A percentile compares a stretch with the other conserved stretches of the same genome.
Evolutionary conservation across 2,113 vertebrate genomes (phyloP).

Genomic region (Labeo rohita): DNA sequence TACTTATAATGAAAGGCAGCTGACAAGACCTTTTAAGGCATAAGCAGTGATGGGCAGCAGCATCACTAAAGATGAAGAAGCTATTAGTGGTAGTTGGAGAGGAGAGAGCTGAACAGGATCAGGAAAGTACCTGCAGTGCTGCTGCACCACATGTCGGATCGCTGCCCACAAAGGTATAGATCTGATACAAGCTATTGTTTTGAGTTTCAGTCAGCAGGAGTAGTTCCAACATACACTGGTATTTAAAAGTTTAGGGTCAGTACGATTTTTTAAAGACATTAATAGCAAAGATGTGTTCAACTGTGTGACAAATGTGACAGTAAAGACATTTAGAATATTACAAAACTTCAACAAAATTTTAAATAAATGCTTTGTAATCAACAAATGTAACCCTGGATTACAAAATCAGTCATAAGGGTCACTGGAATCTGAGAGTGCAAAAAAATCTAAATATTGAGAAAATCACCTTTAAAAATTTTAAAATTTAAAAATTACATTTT

Average conservation of each 20-base stretch:
- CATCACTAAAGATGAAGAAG: neutral
- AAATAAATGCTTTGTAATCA: no score
- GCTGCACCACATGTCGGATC: neutral
- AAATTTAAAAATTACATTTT: no score
- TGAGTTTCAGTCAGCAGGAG: neutral
- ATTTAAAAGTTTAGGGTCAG: neutral
- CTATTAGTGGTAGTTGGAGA: neutral
- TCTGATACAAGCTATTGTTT: neutral
- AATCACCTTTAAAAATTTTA: no score
- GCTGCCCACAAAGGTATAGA: neutral
- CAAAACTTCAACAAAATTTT: no score
- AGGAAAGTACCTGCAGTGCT: neutral
- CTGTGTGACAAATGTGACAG: no score
- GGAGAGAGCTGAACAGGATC: neutral
- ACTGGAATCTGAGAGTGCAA: no score
- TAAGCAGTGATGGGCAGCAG: neutral
- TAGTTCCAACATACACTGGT: neutral
- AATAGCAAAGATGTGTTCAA: neutral
- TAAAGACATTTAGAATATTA: no score
- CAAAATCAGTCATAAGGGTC: no score
- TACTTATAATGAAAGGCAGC: neutral
- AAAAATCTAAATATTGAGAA: no score
- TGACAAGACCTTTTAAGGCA: neutral
- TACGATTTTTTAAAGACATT: neutral
- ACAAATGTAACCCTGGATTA: no score